These are phyloP conservation scores for Drosophila pullipes DNA, from an alignment of 2,888 invertebrate species.

Conservation along the genomic window DNA sequence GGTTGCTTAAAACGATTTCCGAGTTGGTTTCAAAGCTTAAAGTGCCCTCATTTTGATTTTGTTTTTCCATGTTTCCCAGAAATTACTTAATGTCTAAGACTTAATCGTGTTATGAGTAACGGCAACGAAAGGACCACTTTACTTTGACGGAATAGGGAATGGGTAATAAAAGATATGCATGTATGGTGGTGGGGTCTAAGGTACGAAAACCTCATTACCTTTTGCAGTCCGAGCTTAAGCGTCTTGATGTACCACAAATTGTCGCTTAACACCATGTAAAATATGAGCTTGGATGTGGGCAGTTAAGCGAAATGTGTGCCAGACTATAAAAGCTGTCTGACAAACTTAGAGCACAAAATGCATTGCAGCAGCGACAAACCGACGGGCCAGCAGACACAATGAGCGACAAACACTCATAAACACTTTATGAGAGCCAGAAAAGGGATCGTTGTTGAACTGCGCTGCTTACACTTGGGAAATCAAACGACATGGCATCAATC, in stretches of 20 bases:
- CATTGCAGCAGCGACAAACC: conserved; percentile 28
- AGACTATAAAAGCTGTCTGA: conserved; percentile 64
- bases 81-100: conserved; percentile 26
- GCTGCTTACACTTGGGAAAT: conserved; percentile 68
- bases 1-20: conserved; percentile 39
- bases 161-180: conserved; percentile 31
- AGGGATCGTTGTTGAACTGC: conserved; percentile 21
- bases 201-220: conserved; percentile 53
- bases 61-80: background rate
- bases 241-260: conserved; percentile 67
- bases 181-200: background rate
- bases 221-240: conserved; percentile 47
- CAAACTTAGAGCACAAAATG: conserved; percentile 46
- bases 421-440: conserved; percentile 67
- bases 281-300: conserved; percentile 57
- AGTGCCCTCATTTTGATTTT: conserved; percentile 1
- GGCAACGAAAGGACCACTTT: conserved; percentile 1
- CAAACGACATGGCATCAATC: conserved; percentile 70
- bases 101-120: conserved; percentile 28
- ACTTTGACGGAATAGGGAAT: conserved; percentile 8
- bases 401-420: conserved; percentile 63
- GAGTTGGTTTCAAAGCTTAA: conserved; percentile 21
- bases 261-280: conserved; percentile 75
- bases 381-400: conserved; percentile 5
- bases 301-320: conserved; percentile 41